Conservation (phyloP, 2,888 invertebrate species). For the Nycteola revayana region DNA sequence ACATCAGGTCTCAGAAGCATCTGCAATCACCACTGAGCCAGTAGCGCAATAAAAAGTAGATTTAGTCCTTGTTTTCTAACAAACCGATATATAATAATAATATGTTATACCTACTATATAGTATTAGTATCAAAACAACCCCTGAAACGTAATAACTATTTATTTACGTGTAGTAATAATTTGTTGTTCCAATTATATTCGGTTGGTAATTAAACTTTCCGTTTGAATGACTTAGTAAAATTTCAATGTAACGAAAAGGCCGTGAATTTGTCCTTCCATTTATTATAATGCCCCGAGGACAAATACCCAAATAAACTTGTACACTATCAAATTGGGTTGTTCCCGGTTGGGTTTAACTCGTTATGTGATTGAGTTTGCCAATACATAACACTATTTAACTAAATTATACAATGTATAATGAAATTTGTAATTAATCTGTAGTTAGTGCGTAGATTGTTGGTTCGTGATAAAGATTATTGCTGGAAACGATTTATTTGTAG, state of each 20-base stretch:
- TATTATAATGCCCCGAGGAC: conserved; percentile 68
- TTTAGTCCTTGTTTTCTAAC: no score
- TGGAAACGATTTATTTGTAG: no score
- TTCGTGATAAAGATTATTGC: no score
- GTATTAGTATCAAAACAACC: no score
- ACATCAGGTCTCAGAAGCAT: no score
- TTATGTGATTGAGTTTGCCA: conserved; percentile 69
- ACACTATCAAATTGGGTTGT: conserved; percentile 75
- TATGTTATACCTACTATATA: no score
- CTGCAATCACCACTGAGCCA: no score
- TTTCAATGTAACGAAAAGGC: conserved; percentile 64
- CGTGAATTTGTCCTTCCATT: conserved; percentile 67
- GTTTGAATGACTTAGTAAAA: conserved; percentile 49
- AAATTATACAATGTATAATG: conserved; percentile 31
- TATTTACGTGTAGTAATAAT: no score
- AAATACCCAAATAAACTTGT: conserved; percentile 73
- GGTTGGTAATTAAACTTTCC: conserved; percentile 44
- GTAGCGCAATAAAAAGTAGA: no score
- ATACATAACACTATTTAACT: conserved; percentile 43
- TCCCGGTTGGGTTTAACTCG: conserved; percentile 63
- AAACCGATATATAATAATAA: no score
- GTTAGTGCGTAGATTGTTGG: no score
- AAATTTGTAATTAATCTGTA: conserved; percentile 24
- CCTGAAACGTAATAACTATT: no score
- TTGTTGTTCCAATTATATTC: conserved; percentile 8